A percentile compares a stretch with the other conserved stretches of the same genome.
These are phyloP conservation scores for Neoitamus cyanurus DNA, from an alignment of 2,888 invertebrate species.

Conservation along the genomic window DNA sequence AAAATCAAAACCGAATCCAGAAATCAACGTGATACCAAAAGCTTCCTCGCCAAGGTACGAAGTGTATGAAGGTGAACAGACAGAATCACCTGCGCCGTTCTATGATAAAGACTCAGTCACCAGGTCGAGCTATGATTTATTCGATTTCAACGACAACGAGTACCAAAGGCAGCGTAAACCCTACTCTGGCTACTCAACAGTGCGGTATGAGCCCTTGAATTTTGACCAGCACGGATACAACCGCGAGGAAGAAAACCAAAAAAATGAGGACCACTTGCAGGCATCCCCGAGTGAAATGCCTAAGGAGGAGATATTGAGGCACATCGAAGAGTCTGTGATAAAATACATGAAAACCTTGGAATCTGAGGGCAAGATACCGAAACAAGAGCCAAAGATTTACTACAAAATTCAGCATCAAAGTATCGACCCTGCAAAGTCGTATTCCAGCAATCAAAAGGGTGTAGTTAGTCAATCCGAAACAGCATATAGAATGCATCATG, in stretches of 20 bases:
- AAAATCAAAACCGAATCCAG: neutral
- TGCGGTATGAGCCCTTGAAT: conserved; percentile 21
- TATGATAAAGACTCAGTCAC: conserved; percentile 50
- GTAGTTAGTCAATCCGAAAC: conserved; percentile 61
- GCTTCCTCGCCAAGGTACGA: conserved; percentile 48
- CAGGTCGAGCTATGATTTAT: conserved; percentile 55
- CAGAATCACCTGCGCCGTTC: conserved; percentile 51
- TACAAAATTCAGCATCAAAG: conserved; percentile 52
- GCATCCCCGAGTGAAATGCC: conserved; percentile 62
- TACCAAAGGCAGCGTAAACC: neutral
- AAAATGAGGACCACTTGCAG: conserved; percentile 47
- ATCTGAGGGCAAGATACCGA: conserved; percentile 61
- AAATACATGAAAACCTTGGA: conserved; percentile 66
- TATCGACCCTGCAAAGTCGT: neutral
- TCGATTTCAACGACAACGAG: conserved; percentile 6
- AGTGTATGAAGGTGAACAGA: conserved; percentile 51
- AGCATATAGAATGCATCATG: conserved; percentile 56
- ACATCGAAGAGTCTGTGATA: conserved; percentile 65
- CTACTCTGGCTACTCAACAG: neutral
- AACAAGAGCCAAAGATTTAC: conserved; percentile 59
- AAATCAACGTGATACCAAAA: conserved; percentile 23
- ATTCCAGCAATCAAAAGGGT: conserved; percentile 54
- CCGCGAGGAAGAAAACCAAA: neutral
- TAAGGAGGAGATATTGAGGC: conserved; percentile 64
- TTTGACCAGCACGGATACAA: neutral